Evolutionary conservation across 2,113 vertebrate genomes (phyloP).

Genomic region (Nyctibius bracteatus): DNA sequence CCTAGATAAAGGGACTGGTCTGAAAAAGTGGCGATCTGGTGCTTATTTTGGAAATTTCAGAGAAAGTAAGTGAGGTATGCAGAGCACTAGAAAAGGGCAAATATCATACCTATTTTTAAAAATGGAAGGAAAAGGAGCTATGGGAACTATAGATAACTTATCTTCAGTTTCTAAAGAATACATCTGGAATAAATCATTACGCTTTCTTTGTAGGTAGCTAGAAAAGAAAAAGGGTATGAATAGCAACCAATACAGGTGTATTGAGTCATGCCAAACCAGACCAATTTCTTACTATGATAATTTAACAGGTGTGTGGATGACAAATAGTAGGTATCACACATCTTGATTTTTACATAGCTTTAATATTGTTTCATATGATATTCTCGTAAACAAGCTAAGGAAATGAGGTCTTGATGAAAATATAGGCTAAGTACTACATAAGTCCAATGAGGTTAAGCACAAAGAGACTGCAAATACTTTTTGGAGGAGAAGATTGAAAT

Average conservation of each 20-base stretch:
- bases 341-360: not conserved
- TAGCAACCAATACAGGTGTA: not conserved
- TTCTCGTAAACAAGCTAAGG: not conserved
- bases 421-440: not conserved
- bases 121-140: not conserved
- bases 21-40: not conserved
- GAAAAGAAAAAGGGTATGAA: not conserved
- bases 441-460: not conserved
- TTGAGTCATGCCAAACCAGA: not conserved
- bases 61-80: not conserved
- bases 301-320: not conserved
- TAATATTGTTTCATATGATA: not conserved
- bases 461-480: not conserved
- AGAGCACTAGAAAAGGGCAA: not conserved
- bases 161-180: not conserved
- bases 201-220: not conserved
- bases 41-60: not conserved
- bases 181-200: not conserved
- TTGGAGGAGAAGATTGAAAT: not conserved
- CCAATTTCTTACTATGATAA: not conserved
- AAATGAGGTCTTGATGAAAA: not conserved
- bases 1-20: not conserved
- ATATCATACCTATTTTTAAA: not conserved
- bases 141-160: not conserved
- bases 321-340: not conserved